Evolutionary conservation across 2,113 vertebrate species (phyloP).

Genomic region (Heterotis niloticus): DNA sequence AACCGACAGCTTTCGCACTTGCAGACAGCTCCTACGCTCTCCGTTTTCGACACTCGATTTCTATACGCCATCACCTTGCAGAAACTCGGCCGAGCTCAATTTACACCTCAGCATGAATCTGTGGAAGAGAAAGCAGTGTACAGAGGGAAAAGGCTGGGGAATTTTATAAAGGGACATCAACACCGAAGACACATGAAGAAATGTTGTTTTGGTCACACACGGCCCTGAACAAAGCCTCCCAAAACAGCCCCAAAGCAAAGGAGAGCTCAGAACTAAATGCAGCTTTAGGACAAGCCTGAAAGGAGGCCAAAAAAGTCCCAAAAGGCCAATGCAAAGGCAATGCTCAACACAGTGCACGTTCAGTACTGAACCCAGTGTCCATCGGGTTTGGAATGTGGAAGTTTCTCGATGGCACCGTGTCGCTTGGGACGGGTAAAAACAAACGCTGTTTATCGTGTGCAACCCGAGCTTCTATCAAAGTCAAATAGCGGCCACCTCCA

Average conservation of each 20-base stretch:
- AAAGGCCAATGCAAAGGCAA: background rate
- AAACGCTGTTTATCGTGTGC: constrained; percentile 16
- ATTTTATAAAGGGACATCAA: background rate
- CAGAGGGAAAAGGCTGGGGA: background rate
- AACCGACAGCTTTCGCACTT: background rate
- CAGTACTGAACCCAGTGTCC: too few relatives aligned
- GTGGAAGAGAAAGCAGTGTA: background rate
- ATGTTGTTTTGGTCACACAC: background rate
- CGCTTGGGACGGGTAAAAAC: background rate
- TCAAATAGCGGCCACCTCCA: constrained; percentile 31
- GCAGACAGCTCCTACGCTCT: background rate
- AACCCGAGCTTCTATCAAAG: constrained; percentile 33
- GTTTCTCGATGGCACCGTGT: background rate
- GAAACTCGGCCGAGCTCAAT: background rate
- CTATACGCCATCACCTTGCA: background rate
- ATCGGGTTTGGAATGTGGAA: too few relatives aligned
- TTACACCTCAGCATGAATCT: background rate
- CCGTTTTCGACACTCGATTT: background rate
- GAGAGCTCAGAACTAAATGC: background rate
- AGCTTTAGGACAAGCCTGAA: constrained; percentile 19
- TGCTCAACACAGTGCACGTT: background rate
- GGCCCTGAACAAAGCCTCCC: background rate
- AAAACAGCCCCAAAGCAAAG: background rate
- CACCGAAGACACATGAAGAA: background rate
- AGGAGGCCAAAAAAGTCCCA: background rate